Percentiles rank a stretch among this genome's conserved stretches.
Conservation (phyloP, 2,797 vertebrate species). For the Aulostomus chinensis region DNA sequence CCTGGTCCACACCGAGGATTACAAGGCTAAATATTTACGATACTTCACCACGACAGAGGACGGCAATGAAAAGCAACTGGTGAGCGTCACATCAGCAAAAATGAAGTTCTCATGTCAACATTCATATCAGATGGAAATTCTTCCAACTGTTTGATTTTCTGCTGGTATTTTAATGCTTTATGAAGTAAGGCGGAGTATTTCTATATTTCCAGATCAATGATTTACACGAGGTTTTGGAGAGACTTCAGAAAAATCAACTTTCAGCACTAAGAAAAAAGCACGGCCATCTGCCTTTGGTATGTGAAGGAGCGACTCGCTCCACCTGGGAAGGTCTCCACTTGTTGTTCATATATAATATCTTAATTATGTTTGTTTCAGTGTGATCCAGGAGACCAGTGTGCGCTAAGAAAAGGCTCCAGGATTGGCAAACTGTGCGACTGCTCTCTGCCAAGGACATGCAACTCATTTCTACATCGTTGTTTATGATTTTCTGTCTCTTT, state of each 20-base stretch:
- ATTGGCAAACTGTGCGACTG: slow-evolving; percentile 84
- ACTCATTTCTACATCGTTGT: slow-evolving; percentile 80
- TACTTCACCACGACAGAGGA: slow-evolving; percentile 54
- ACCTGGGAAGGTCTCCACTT: background rate
- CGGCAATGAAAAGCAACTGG: slow-evolving; percentile 67
- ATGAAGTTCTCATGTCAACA: background rate
- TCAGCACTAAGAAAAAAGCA: slow-evolving; percentile 63
- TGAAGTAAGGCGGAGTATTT: background rate
- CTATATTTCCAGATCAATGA: slow-evolving; percentile 61
- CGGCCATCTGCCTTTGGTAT: slow-evolving; percentile 61
- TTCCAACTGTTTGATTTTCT: background rate
- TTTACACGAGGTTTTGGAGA: slow-evolving; percentile 68
- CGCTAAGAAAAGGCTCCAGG: slow-evolving; percentile 77
- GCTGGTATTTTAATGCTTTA: background rate
- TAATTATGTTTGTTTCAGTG: slow-evolving; percentile 61
- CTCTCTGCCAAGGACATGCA: slow-evolving; percentile 74
- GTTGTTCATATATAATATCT: background rate
- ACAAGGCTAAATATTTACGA: slow-evolving; percentile 49
- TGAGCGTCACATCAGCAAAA: slow-evolving; percentile 49
- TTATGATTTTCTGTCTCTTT: slow-evolving; percentile 58
- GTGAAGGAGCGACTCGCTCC: slow-evolving; percentile 14
- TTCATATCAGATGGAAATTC: background rate
- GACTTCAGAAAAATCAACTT: slow-evolving; percentile 64
- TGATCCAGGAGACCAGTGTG: slow-evolving; percentile 74
- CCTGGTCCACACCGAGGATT: slow-evolving; percentile 42